phyloP scores from a whole-genome alignment of 2,888 invertebrate species.

The Himalopsyche kuldschensis region DNA sequence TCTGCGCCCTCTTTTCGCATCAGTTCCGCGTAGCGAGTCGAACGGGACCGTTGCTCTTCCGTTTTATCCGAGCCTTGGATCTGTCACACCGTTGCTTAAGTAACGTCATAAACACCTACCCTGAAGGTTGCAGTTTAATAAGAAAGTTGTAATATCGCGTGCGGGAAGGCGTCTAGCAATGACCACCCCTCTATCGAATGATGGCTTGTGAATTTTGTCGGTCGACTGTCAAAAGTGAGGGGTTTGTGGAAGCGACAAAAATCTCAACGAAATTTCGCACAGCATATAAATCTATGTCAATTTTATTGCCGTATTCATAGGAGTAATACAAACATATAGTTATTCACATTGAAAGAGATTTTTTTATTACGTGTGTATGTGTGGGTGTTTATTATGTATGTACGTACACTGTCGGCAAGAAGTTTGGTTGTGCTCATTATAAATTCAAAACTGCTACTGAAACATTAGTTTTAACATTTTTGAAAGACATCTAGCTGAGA shows the following conservation, averaged over 20 bases:
- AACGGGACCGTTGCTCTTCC: conserved; percentile 40
- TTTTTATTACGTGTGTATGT: neutral
- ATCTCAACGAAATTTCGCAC: neutral
- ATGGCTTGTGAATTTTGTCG: neutral
- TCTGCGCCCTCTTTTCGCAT: conserved; percentile 18
- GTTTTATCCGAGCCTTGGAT: neutral
- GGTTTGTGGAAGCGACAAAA: neutral
- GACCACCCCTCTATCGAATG: neutral
- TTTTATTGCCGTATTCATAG: neutral
- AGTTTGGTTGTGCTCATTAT: neutral
- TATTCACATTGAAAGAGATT: neutral
- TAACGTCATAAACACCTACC: conserved; percentile 7
- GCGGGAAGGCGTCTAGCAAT: neutral
- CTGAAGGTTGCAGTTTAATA: neutral
- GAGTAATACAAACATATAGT: neutral
- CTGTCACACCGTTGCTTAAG: neutral
- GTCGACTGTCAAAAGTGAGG: neutral
- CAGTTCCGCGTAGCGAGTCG: conserved; percentile 52
- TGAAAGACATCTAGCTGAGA: neutral
- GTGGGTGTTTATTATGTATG: neutral
- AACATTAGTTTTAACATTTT: neutral
- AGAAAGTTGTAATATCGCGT: neutral
- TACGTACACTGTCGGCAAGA: neutral
- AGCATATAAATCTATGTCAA: neutral
- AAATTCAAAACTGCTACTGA: neutral